phyloP scores from a whole-genome alignment of 2,797 vertebrate genomes.

The Crenuchus spilurus region DNA sequence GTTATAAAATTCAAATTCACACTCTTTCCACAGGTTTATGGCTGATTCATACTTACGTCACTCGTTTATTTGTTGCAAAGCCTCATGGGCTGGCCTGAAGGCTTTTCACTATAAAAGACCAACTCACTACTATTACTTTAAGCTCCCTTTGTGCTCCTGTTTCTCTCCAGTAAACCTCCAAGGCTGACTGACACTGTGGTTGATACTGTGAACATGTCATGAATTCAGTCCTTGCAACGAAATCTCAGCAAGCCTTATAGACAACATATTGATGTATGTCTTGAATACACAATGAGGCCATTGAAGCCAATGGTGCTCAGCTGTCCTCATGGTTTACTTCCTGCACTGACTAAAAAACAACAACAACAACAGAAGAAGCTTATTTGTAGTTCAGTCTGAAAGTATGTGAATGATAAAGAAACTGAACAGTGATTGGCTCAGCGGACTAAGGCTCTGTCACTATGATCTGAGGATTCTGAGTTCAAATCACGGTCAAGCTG shows the following conservation, averaged over 20 bases:
- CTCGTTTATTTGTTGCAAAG: background rate
- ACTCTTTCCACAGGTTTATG: background rate
- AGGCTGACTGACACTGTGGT: background rate
- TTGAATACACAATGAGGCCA: background rate
- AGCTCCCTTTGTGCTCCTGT: background rate
- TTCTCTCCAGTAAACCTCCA: background rate
- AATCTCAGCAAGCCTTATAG: background rate
- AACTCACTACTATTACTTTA: background rate
- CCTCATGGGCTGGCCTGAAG: background rate
- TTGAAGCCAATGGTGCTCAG: background rate
- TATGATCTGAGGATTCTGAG: no score
- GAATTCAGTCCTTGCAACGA: no score
- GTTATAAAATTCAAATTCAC: constrained; percentile 9
- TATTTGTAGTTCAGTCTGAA: no score
- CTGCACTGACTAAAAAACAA: no score
- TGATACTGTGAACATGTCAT: background rate
- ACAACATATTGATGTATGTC: background rate
- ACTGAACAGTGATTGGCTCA: no score
- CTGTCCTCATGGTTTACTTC: background rate
- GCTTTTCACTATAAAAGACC: background rate
- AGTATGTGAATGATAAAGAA: no score
- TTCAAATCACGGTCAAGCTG: no score
- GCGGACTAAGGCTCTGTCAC: no score
- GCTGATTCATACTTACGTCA: constrained; percentile 18
- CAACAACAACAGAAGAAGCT: no score